Percentiles rank a stretch among this genome's conserved stretches.
Conservation (phyloP, 2,888 invertebrate genomes). For the Mesodorylaimus sp. region DNA sequence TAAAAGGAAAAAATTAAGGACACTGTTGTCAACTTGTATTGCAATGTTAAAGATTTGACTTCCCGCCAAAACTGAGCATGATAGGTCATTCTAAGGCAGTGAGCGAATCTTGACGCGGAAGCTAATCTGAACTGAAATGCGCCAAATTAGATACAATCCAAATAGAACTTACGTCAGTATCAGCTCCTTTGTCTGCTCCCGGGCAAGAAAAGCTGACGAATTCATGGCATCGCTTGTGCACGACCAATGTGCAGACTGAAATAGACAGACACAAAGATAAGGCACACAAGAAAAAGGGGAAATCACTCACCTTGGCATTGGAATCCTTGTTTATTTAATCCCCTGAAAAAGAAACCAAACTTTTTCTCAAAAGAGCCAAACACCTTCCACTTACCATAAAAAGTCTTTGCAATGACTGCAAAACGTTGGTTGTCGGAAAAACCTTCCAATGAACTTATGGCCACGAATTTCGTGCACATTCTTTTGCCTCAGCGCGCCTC, state of each 20-base stretch:
- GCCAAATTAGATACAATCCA: not conserved
- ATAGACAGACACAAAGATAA: conserved; percentile 20
- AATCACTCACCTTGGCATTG: conserved; percentile 71
- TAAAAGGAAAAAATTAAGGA: no score
- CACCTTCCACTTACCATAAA: conserved; percentile 72
- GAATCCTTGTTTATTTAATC: conserved; percentile 95
- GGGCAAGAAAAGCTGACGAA: conserved; percentile 98
- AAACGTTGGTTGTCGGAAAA: conserved; percentile 99
- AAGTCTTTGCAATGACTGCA: conserved; percentile 99
- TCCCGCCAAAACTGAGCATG: no score
- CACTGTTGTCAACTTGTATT: no score
- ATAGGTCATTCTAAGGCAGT: no score
- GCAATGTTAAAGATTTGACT: no score
- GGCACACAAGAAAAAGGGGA: not conserved
- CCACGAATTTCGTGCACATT: conserved; percentile 93
- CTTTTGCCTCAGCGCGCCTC: conserved; percentile 97
- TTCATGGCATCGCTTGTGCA: conserved; percentile 98
- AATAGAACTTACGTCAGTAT: conserved; percentile 65
- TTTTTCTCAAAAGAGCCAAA: not conserved
- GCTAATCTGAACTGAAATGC: not conserved
- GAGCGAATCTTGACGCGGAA: no score
- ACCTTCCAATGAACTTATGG: conserved; percentile 95
- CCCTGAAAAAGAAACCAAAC: conserved; percentile 49
- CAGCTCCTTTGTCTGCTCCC: conserved; percentile 95
- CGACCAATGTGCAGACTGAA: conserved; percentile 96